Evolutionary conservation across 2,113 vertebrate genomes (phyloP).

Genomic region (Pontoporia blainvillei): DNA sequence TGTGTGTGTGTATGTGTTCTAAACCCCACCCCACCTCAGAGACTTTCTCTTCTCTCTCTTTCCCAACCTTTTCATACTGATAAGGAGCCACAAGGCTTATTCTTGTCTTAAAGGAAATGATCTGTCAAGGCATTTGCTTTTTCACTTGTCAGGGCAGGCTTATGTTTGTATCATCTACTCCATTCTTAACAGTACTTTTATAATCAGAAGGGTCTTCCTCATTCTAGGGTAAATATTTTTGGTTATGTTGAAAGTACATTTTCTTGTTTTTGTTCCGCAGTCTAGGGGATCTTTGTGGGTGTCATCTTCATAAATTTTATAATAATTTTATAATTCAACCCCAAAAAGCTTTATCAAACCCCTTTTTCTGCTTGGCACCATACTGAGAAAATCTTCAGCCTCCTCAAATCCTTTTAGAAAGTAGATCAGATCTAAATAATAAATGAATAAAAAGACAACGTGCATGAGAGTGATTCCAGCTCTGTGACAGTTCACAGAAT

Average conservation of each 20-base stretch:
- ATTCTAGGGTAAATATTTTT: background rate
- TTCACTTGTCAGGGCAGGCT: background rate
- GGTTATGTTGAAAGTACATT: background rate
- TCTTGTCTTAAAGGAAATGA: conserved; percentile 7
- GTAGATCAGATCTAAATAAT: conserved; percentile 46
- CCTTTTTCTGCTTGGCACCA: background rate
- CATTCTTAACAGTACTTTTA: background rate
- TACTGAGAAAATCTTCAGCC: conserved; percentile 32
- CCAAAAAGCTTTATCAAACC: background rate
- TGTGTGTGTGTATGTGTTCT: background rate
- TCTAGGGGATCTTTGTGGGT: background rate
- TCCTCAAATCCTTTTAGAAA: conserved; percentile 27
- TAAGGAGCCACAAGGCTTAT: background rate
- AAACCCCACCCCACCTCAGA: background rate
- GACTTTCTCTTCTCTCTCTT: background rate
- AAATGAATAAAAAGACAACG: conserved; percentile 11
- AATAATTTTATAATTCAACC: too few relatives aligned
- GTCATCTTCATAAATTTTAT: background rate
- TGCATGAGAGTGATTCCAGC: background rate
- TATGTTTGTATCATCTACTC: background rate
- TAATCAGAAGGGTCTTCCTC: background rate
- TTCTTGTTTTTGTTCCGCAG: conserved; percentile 12
- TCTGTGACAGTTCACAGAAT: conserved; percentile 13
- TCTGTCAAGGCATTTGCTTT: background rate
- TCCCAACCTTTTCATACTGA: background rate